Conservation (phyloP, 2,113 vertebrate species). For the Callorhinus ursinus region DNA sequence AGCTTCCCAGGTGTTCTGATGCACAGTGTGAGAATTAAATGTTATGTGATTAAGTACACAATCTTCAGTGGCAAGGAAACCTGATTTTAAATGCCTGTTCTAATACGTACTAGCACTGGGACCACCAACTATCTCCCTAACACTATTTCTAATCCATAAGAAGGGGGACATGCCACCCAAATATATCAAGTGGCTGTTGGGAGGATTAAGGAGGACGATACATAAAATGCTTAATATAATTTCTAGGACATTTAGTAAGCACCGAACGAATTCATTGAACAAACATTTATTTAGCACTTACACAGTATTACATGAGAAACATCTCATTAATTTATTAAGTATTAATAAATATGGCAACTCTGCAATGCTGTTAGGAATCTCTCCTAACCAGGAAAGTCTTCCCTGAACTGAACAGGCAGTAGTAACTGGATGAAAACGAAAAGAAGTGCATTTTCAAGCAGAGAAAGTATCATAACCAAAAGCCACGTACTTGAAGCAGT, state of each 20-base stretch:
- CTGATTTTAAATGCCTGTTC: background rate
- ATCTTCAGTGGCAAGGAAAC: constrained; percentile 4
- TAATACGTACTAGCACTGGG: background rate
- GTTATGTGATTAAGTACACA: background rate
- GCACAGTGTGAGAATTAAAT: background rate
- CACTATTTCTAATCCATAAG: constrained; percentile 11
- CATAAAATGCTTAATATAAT: constrained; percentile 3
- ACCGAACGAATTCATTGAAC: constrained; percentile 24
- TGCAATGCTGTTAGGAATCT: background rate
- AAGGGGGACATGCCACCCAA: background rate
- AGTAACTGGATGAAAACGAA: background rate
- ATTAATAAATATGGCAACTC: constrained; percentile 42
- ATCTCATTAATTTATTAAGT: background rate
- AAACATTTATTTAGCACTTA: constrained; percentile 51
- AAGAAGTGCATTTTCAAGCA: background rate
- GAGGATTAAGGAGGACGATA: background rate
- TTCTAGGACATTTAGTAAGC: background rate
- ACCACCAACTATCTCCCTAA: background rate
- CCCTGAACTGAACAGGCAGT: background rate
- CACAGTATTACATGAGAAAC: background rate
- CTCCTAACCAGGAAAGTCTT: constrained; percentile 21
- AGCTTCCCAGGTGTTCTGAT: background rate
- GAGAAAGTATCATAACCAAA: constrained; percentile 21
- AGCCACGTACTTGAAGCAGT: background rate
- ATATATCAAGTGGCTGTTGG: background rate